Conservation (phyloP, 2,797 vertebrate species). For the Enteromius argenteus region DNA sequence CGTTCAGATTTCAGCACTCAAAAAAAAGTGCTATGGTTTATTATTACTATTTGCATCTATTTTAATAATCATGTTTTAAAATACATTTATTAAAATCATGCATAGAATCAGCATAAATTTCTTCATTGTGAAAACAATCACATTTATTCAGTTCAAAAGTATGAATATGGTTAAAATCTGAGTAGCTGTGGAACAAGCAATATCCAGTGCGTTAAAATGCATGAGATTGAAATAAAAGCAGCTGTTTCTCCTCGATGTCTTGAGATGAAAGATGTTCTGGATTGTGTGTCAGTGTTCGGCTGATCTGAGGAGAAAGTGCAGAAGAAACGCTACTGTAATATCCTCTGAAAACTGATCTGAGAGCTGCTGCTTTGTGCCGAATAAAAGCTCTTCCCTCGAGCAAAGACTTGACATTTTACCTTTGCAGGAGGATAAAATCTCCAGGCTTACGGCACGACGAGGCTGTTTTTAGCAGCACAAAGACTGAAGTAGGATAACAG, state of each 20-base stretch:
- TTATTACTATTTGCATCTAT: neutral
- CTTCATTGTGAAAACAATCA: neutral
- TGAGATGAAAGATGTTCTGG: neutral
- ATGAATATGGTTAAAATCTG: neutral
- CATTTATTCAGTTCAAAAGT: neutral
- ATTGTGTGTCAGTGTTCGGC: neutral
- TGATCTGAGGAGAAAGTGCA: neutral
- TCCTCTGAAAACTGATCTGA: conserved; percentile 48
- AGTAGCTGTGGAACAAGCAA: neutral
- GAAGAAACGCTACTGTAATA: neutral
- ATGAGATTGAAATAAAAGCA: neutral
- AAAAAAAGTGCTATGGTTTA: too few relatives aligned
- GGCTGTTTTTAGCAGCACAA: conserved; percentile 19
- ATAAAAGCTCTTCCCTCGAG: neutral
- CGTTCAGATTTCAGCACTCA: neutral
- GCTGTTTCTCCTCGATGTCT: conserved; percentile 29
- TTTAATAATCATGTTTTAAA: neutral
- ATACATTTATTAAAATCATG: neutral
- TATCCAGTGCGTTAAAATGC: too few relatives aligned
- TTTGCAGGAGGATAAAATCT: conserved; percentile 18
- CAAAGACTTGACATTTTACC: conserved; percentile 32
- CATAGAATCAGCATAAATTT: neutral
- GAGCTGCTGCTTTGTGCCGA: conserved; percentile 12
- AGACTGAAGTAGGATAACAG: conserved; percentile 11
- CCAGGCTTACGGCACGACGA: neutral